These are phyloP conservation scores for Drosophila jambulina DNA, from an alignment of 1,140 invertebrate species.

Conservation along the genomic window DNA sequence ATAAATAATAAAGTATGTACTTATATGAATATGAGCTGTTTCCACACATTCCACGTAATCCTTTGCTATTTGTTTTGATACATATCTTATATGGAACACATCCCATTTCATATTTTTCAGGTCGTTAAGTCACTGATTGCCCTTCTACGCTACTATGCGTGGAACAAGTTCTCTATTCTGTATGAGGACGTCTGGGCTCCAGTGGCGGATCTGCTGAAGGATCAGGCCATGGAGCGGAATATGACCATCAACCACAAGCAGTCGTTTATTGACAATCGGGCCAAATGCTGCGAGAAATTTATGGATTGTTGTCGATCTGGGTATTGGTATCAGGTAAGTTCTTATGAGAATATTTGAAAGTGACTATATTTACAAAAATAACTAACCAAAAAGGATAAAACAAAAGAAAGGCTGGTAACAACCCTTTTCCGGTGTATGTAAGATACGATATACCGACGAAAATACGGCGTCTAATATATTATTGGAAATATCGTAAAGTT, in stretches of 20 bases:
- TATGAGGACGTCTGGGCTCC: conserved; percentile 92
- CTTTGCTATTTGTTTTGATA: neutral
- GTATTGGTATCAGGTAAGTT: conserved; percentile 90
- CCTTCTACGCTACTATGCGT: conserved; percentile 94
- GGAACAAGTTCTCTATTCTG: conserved; percentile 97
- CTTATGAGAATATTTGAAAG: no score
- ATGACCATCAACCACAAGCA: conserved; percentile 92
- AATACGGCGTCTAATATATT: no score
- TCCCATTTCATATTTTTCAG: conserved; percentile 85
- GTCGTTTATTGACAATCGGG: conserved; percentile 88
- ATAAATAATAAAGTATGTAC: neutral
- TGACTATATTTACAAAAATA: neutral
- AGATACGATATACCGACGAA: no score
- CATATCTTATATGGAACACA: neutral
- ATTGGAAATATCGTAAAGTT: no score
- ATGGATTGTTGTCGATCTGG: conserved; percentile 90
- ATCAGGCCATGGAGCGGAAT: conserved; percentile 90
- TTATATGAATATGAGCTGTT: neutral
- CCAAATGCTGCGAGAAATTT: conserved; percentile 91
- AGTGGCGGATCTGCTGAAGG: conserved; percentile 91
- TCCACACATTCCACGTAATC: neutral
- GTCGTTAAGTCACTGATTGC: conserved; percentile 97
- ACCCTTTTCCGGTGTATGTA: no score
- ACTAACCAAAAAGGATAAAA: neutral
- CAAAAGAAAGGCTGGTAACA: no score